Percentiles rank a stretch among this genome's conserved stretches.
Evolutionary conservation across 1,140 invertebrate species (phyloP).

Genomic region (Phymorhynchus buccinoides): DNA sequence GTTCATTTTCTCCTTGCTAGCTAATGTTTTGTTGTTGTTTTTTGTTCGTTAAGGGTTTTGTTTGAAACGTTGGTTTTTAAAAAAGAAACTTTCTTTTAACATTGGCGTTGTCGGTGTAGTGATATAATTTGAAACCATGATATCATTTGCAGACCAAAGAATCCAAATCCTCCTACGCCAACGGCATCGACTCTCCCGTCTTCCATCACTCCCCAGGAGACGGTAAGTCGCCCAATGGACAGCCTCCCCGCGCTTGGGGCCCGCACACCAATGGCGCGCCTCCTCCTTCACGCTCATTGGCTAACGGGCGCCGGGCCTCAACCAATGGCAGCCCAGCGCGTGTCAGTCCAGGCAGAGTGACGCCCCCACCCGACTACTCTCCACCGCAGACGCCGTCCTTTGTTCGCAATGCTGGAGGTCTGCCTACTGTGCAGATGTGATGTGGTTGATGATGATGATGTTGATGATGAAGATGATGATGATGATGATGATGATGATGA

Average conservation of each 20-base stretch:
- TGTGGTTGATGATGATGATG: neutral
- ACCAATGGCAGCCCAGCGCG: neutral
- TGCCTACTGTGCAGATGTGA: conserved; percentile 20
- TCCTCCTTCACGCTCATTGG: neutral
- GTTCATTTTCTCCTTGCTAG: neutral
- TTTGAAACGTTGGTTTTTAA: neutral
- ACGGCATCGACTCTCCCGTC: neutral
- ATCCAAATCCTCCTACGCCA: neutral
- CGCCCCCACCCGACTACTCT: conserved; percentile 13
- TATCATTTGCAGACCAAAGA: neutral
- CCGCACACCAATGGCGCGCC: neutral
- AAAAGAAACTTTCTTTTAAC: neutral
- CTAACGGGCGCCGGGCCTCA: neutral
- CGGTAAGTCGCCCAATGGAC: conserved; percentile 3
- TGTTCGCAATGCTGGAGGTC: neutral
- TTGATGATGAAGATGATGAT: too few relatives aligned
- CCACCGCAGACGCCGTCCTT: neutral
- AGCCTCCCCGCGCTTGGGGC: too few relatives aligned
- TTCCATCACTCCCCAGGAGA: neutral
- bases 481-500: too few relatives aligned
- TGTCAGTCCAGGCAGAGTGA: neutral
- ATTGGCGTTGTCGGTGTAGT: neutral
- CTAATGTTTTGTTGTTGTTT: neutral
- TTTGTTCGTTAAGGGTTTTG: neutral
- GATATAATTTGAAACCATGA: neutral